Conservation (phyloP, 2,113 vertebrate genomes). For the Cygnus buccinator region DNA sequence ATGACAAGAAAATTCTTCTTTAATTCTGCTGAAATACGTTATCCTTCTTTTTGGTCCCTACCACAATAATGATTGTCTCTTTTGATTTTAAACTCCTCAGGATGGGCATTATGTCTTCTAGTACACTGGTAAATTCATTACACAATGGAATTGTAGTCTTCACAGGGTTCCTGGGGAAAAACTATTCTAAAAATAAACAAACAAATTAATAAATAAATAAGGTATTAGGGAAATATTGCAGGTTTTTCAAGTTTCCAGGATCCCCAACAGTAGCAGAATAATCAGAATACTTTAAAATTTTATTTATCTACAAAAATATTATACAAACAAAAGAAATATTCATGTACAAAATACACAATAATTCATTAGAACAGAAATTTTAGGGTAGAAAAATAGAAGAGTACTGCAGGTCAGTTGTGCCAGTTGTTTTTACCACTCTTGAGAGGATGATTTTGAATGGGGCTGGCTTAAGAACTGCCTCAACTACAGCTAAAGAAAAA, state of each 20-base stretch:
- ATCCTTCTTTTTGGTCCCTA: background rate
- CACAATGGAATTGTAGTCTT: background rate
- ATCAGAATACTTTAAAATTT: background rate
- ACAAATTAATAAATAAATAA: background rate
- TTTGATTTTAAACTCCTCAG: background rate
- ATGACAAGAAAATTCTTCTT: slow-evolving; percentile 5
- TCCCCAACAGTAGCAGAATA: background rate
- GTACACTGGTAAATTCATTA: background rate
- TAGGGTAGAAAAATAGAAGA: background rate
- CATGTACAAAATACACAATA: background rate
- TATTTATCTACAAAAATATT: background rate
- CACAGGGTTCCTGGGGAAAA: background rate
- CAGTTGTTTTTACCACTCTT: background rate
- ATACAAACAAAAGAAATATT: background rate
- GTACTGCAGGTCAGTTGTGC: background rate
- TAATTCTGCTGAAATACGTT: background rate
- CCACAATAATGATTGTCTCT: background rate
- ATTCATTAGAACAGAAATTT: background rate
- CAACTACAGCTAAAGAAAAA: background rate
- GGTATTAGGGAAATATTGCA: background rate
- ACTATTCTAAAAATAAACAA: background rate
- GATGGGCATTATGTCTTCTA: background rate
- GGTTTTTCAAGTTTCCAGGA: background rate
- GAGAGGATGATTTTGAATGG: background rate
- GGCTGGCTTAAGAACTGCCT: background rate